Percentiles rank a stretch among this genome's conserved stretches.
These are phyloP conservation scores for Cichlasoma orientale DNA, from an alignment of 2,797 vertebrate species.

Conservation along the genomic window DNA sequence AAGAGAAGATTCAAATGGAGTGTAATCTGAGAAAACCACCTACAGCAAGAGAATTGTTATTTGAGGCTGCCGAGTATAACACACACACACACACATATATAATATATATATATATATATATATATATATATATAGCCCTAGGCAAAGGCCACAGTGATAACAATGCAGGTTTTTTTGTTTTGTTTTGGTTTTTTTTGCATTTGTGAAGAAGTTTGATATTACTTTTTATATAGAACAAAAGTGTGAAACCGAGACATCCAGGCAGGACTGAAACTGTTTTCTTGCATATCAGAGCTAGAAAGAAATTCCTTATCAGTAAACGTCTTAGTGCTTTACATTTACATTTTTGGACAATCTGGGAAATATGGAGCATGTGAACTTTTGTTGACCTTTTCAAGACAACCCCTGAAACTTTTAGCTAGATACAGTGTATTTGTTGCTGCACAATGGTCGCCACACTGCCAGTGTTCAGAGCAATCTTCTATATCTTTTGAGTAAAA, in stretches of 20 bases:
- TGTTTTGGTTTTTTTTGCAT: not conserved
- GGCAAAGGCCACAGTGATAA: slow-evolving; percentile 1
- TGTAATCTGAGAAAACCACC: slow-evolving; percentile 4
- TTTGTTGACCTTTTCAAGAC: slow-evolving; percentile 23
- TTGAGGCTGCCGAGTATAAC: not conserved
- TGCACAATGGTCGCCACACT: slow-evolving; percentile 49
- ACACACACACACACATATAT: no score
- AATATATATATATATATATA: no score
- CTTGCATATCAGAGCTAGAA: not conserved
- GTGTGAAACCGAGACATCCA: not conserved
- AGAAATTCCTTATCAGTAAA: not conserved
- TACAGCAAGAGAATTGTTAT: not conserved
- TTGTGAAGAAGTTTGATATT: slow-evolving; percentile 8
- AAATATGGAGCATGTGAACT: not conserved
- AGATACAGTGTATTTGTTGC: slow-evolving; percentile 53
- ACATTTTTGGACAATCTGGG: not conserved
- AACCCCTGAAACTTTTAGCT: slow-evolving; percentile 22
- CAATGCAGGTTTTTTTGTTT: not conserved
- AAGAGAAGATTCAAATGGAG: not conserved
- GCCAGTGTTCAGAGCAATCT: slow-evolving; percentile 58
- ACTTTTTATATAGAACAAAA: not conserved
- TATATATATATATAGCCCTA: not conserved
- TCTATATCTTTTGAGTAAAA: slow-evolving; percentile 44
- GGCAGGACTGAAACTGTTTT: not conserved
- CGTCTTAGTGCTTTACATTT: not conserved